phyloP scores from a whole-genome alignment of 1,140 invertebrate species.

The Saccostrea glomerata region DNA sequence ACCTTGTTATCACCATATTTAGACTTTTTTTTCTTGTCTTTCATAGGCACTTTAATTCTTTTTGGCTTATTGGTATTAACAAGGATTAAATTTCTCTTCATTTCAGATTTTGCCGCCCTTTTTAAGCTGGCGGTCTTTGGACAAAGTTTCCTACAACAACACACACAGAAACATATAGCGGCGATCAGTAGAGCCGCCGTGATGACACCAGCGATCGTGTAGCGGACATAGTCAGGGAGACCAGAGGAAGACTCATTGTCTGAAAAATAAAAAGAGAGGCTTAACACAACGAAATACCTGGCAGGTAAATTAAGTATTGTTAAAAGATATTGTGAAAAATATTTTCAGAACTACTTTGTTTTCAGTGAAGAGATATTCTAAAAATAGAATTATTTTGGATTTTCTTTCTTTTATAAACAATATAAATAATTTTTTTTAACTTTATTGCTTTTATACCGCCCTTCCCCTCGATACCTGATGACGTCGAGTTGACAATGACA shows the following conservation, averaged over 20 bases:
- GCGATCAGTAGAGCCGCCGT: background rate
- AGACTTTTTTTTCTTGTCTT: background rate
- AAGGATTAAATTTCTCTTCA: conserved; percentile 1
- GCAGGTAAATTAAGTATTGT: too few species aligned
- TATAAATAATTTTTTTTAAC: too few species aligned
- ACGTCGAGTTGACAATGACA: background rate
- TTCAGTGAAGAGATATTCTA: too few species aligned
- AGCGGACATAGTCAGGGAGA: background rate
- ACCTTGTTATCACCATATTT: conserved; percentile 20
- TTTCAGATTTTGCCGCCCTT: background rate
- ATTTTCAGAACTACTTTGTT: too few species aligned
- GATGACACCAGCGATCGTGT: background rate
- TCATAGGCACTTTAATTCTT: background rate
- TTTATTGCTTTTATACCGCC: too few species aligned
- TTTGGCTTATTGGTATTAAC: conserved; percentile 9
- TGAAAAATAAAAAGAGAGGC: background rate
- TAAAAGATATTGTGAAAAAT: too few species aligned
- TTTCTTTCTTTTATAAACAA: too few species aligned
- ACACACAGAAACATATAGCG: background rate
- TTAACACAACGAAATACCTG: too few species aligned
- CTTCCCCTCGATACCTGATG: background rate
- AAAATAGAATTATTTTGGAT: too few species aligned
- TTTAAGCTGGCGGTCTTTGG: conserved; percentile 6
- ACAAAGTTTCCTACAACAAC: conserved; percentile 8
- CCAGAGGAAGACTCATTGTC: background rate